Conservation (phyloP, 2,797 vertebrate genomes). For the Prionace glauca region DNA sequence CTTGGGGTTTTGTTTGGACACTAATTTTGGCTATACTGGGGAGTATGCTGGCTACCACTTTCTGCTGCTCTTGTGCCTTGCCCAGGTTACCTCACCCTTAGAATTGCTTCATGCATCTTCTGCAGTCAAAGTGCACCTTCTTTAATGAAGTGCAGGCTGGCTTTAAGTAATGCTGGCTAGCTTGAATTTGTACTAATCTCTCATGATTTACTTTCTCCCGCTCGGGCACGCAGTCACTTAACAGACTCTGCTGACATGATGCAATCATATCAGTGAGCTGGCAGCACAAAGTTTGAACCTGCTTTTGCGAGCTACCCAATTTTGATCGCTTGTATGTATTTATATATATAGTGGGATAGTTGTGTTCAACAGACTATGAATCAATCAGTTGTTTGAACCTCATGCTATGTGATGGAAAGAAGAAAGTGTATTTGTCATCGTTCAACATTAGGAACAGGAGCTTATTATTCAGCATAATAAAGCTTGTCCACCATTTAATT, state of each 20-base stretch:
- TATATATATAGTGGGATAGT: not conserved
- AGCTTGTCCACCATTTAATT: not conserved
- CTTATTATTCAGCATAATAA: not conserved
- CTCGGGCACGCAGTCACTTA: not conserved
- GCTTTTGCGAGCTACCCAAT: not conserved
- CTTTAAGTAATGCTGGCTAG: not conserved
- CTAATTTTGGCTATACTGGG: not conserved
- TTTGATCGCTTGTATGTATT: not conserved
- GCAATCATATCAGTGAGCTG: not conserved
- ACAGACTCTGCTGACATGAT: not conserved
- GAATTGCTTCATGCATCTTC: not conserved
- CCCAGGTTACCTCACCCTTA: not conserved
- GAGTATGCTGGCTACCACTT: not conserved
- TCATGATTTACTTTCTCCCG: not conserved
- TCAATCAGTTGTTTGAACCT: not conserved
- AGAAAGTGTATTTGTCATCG: not conserved
- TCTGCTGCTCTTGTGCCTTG: not conserved
- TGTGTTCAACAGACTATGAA: not conserved
- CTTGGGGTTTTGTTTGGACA: too few species aligned
- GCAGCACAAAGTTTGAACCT: not conserved
- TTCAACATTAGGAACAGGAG: not conserved
- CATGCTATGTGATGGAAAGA: not conserved
- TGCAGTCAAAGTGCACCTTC: not conserved
- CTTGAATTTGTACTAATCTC: not conserved
- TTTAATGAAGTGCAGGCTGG: too few species aligned